phyloP scores from a whole-genome alignment of 2,888 invertebrate species.

The Chaetoderma sp. region DNA sequence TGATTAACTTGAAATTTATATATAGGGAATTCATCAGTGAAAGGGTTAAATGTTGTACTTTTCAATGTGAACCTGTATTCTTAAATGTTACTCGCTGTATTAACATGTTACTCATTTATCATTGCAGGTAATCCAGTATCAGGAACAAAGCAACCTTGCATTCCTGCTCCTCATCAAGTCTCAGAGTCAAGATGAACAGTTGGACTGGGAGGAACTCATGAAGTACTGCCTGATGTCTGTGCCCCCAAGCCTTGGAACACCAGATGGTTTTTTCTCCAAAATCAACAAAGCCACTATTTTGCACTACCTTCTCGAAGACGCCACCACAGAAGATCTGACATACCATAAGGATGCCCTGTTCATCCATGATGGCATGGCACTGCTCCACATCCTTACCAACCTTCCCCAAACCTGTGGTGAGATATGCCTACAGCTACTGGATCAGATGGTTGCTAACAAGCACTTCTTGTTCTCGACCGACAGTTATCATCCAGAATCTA shows the following conservation, averaged over 20 bases:
- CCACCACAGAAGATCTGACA: neutral
- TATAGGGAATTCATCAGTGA: too few species aligned
- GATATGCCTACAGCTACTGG: conserved; percentile 17
- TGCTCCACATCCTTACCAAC: neutral
- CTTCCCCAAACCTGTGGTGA: conserved; percentile 19
- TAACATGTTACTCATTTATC: too few species aligned
- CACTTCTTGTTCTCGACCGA: conserved; percentile 21
- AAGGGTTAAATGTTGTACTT: too few species aligned
- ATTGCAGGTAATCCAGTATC: too few species aligned
- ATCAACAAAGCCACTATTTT: conserved; percentile 23
- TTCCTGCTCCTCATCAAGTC: conserved; percentile 27
- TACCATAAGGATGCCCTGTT: neutral
- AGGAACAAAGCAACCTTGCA: conserved; percentile 23
- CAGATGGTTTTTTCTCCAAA: conserved; percentile 31
- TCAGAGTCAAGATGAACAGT: conserved; percentile 18
- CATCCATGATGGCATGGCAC: too few species aligned
- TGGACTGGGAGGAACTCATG: conserved; percentile 25
- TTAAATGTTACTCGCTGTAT: too few species aligned
- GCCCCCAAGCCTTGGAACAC: conserved; percentile 21
- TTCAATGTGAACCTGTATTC: too few species aligned
- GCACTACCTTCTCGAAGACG: conserved; percentile 21
- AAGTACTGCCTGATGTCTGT: conserved; percentile 21
- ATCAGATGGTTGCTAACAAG: conserved; percentile 21
- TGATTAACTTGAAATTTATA: too few species aligned
- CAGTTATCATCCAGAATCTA: conserved; percentile 13